Conservation (phyloP, 2,797 vertebrate genomes). For the Epinephelus malabaricus region DNA sequence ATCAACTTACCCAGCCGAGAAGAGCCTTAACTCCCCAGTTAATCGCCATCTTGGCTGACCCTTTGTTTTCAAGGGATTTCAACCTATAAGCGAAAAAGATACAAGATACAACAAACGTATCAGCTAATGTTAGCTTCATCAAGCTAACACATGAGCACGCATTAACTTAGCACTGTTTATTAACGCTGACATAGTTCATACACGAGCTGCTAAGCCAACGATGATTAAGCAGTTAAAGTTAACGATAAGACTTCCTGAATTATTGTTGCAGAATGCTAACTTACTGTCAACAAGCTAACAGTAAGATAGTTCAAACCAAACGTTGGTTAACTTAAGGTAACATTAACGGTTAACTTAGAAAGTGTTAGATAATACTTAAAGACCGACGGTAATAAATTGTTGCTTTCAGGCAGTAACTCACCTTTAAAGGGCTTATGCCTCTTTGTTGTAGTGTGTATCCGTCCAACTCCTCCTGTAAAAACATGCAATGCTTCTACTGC, state of each 20-base stretch:
- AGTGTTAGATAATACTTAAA: background rate
- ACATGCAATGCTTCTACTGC: accelerated
- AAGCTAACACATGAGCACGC: background rate
- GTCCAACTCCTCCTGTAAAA: background rate
- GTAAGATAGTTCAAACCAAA: background rate
- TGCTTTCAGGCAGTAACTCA: constrained; percentile 17
- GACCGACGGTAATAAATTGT: accelerated
- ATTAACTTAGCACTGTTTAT: background rate
- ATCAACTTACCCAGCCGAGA: constrained; percentile 73
- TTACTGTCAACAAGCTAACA: background rate
- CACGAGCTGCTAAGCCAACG: background rate
- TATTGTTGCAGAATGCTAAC: too few relatives aligned
- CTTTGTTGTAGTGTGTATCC: background rate
- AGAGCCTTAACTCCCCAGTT: constrained; percentile 76
- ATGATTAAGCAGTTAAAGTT: background rate
- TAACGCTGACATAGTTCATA: background rate
- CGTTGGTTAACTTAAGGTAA: background rate
- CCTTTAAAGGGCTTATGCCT: constrained; percentile 7
- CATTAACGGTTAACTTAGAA: background rate
- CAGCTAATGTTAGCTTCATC: background rate
- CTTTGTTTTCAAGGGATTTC: constrained; percentile 46
- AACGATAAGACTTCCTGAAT: background rate
- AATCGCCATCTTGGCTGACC: constrained; percentile 53
- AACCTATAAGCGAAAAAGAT: constrained; percentile 29
- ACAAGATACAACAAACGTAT: background rate